Base-by-base conservation (phyloP, 2,888 invertebrate species). In the Theodoxus fluviatilis region DNA sequence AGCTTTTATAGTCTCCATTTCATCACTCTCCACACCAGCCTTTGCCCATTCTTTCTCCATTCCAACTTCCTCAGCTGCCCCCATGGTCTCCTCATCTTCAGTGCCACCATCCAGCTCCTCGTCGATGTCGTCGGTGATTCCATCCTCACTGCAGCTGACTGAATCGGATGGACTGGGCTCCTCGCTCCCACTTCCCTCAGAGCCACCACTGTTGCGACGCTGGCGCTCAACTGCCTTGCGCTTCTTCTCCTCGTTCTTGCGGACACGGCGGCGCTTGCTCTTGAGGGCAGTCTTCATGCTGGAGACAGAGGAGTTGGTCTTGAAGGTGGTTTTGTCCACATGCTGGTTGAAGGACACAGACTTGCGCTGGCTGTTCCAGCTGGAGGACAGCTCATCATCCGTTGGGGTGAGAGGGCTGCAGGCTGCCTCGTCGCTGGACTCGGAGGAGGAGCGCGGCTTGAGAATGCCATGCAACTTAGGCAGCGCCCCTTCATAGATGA, bases 391-490 rank as follows among this genome's bases (percentile, higher is more conserved):
- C 22, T 71, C 59, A 38, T 73, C 72, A n/a, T 71, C 76, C 12
- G 40, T 35, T 6, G 49, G 59, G 12, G 75, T 74, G 2, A 71
- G 71, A 47, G 73, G 74, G 38, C 49, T 63, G 25, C 31, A 25
- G 31, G 38, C 65, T 7, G 72, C 57, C 73, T 88, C 88, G 67
- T 83, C 87, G 73, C 89, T 89, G 33, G 89, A 90, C 75, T 90
- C 91, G 0, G 90, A 91, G 69, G 88, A 83, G 76, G 90, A 90
- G 67, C 84, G 74, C 72, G 81, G 83, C 75, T 84, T 84, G 25
- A 85, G 79, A 69, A 85, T 85, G 69, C 85, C 78, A 37, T 83
- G 83, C 15, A 84, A 75, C 28, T 74, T 75, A 7, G 82, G 83
- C 0, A 67, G 47, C 22, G 73, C 73, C 28, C 74, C 78, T 6